These are phyloP conservation scores for Leucophora obtusa DNA, from an alignment of 2,888 invertebrate species.

Conservation along the genomic window DNA sequence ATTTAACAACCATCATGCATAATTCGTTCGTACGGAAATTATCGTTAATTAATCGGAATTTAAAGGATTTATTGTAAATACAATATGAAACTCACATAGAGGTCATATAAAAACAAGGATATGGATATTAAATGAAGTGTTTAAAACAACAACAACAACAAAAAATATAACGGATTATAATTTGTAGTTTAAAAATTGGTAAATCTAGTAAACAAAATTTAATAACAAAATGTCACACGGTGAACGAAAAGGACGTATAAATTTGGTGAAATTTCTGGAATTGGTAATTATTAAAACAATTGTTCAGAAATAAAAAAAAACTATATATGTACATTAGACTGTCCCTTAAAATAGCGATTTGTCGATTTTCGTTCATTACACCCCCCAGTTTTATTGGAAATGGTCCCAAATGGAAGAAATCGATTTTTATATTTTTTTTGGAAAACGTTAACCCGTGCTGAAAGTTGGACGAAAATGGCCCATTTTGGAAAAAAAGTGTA, in stretches of 20 bases:
- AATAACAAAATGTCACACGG: constrained; percentile 74
- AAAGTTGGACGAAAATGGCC: too few species aligned
- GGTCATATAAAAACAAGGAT: constrained; percentile 28
- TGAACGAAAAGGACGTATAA: constrained; percentile 75
- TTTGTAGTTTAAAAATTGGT: constrained; percentile 36
- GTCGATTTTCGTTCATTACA: too few species aligned
- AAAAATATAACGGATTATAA: constrained; percentile 16
- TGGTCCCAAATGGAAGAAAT: too few species aligned
- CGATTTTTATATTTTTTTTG: too few species aligned
- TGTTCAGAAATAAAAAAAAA: neutral
- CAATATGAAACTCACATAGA: neutral
- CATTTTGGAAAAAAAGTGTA: too few species aligned
- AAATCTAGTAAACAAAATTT: constrained; percentile 28
- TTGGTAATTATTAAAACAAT: constrained; percentile 71
- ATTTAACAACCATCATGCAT: constrained; percentile 61
- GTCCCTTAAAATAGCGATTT: too few species aligned
- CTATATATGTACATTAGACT: too few species aligned
- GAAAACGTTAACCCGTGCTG: too few species aligned
- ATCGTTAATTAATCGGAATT: constrained; percentile 43
- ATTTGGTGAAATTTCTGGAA: constrained; percentile 78
- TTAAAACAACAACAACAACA: neutral
- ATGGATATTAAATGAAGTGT: constrained; percentile 52
- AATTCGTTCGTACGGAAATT: constrained; percentile 54
- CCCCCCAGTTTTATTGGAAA: too few species aligned
- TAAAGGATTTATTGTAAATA: constrained; percentile 21